Evolutionary conservation across 2,113 vertebrate genomes (phyloP), one percentile per base, ranked within the genome.

Genomic region (Oreochromis spilurus): DNA sequence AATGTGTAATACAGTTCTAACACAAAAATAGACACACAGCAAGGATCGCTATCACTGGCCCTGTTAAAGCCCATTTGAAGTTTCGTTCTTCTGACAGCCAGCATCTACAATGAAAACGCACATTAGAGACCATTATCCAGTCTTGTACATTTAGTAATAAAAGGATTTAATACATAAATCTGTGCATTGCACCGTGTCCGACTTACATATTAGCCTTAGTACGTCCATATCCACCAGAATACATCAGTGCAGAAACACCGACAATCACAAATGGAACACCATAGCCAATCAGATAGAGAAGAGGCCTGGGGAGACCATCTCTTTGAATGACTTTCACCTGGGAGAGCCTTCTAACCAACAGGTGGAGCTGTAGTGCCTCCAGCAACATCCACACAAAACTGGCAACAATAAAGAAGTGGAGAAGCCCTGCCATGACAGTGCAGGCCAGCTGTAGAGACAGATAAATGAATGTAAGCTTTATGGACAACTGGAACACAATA

Each of bases 311-410:
- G 38, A 97, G 95, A 34, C 94, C 94, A 5, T 94, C 91, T 19
- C 94, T 91, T 7, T 87, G 94, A 82, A 97, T 97, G 58, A 97
- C 96, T 26, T 95, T 91, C 43, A 98, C 96, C 90, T 93, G 92
- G 29, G 91, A 54, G 67, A 96, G 94, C 36, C 82, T 91, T 17
- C 86, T 75, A 31, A 98, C 96, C 5, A 98, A 93, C 70, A 97
- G 86, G 94, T 97, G 92, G 45, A 97, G 97, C 91, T 97, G 96
- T 6, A 96, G 8, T 0, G 96, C 96, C 84, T 97, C 97, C 19
- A 98, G 95, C 57, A 93, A 84, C 97, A 50, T 50, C 45, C 14
- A 50, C 45, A 8, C 45, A 50, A 50, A 16, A 8, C 45, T 50
- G 45, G 14, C 45, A 50, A 50, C 45, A 17, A 17, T 7, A 4